A percentile compares a stretch with the other conserved stretches of the same genome.
Evolutionary conservation across 2,888 invertebrate species (phyloP).

Genomic region (Nomada fabriciana): DNA sequence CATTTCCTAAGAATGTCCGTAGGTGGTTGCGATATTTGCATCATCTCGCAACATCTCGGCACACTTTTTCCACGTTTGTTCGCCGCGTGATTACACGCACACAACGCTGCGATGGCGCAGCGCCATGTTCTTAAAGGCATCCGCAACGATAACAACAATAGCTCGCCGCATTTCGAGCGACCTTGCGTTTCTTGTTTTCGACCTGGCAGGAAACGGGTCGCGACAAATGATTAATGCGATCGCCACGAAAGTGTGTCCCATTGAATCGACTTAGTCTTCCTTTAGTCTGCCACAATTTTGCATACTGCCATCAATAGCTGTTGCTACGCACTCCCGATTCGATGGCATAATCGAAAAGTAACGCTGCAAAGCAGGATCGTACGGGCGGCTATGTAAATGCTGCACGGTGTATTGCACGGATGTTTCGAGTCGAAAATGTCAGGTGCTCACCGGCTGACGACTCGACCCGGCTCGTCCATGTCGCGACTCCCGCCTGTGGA

Average conservation of each 20-base stretch:
- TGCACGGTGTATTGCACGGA: constrained; percentile 31
- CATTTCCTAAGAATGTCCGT: constrained; percentile 42
- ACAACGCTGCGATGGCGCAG: neutral
- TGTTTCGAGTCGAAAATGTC: constrained; percentile 68
- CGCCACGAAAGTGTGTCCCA: constrained; percentile 21
- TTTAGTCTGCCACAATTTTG: too few relatives aligned
- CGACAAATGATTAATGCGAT: constrained; percentile 39
- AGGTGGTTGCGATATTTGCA: constrained; percentile 41
- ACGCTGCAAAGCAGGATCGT: constrained; percentile 37
- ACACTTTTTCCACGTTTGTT: constrained; percentile 1
- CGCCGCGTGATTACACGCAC: neutral
- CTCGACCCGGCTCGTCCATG: constrained; percentile 27
- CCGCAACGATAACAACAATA: too few relatives aligned
- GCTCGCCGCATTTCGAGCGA: neutral
- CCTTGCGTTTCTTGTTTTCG: neutral
- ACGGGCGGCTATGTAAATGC: constrained; percentile 54
- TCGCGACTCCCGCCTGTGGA: constrained; percentile 37
- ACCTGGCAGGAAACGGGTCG: too few relatives aligned
- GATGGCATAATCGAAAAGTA: constrained; percentile 14
- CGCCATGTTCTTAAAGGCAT: neutral
- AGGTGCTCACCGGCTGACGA: constrained; percentile 57
- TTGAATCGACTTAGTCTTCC: neutral
- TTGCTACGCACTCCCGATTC: too few relatives aligned
- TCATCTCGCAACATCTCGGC: constrained; percentile 23
- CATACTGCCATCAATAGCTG: too few relatives aligned